Percentiles rank a stretch among this genome's conserved stretches.
Conservation (phyloP, 1,140 invertebrate genomes). For the Muscidifurax raptorellus region DNA sequence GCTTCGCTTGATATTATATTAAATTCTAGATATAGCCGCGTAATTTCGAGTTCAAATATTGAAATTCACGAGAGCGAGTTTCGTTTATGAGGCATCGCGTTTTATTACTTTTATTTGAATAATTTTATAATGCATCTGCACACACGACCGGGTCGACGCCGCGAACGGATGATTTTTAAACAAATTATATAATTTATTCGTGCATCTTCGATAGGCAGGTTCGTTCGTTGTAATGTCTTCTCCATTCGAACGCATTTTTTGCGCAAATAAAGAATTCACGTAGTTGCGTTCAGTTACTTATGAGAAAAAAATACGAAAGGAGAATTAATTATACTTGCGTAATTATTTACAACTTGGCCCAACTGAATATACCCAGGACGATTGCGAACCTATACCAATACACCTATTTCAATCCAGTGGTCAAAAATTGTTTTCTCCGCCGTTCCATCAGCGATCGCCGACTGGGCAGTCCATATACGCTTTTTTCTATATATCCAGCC, state of each 20-base stretch:
- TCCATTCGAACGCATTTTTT: neutral
- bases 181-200: neutral
- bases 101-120: too few relatives aligned
- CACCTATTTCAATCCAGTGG: conserved; percentile 12
- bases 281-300: too few relatives aligned
- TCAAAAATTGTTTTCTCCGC: conserved; percentile 26
- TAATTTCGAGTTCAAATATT: too few relatives aligned
- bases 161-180: neutral
- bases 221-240: neutral
- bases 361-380: neutral
- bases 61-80: too few relatives aligned
- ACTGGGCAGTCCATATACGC: neutral
- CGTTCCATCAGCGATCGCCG: neutral
- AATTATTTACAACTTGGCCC: neutral
- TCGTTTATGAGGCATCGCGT: too few relatives aligned
- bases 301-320: too few relatives aligned
- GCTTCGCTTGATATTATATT: too few relatives aligned
- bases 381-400: neutral
- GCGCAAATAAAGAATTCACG: neutral
- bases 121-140: too few relatives aligned
- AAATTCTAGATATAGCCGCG: too few relatives aligned
- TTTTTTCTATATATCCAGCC: neutral
- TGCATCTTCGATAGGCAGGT: neutral
- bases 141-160: too few relatives aligned
- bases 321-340: too few relatives aligned